These are phyloP conservation scores for Gephyroberyx darwinii DNA, from an alignment of 2,797 vertebrate species.

Conservation along the genomic window DNA sequence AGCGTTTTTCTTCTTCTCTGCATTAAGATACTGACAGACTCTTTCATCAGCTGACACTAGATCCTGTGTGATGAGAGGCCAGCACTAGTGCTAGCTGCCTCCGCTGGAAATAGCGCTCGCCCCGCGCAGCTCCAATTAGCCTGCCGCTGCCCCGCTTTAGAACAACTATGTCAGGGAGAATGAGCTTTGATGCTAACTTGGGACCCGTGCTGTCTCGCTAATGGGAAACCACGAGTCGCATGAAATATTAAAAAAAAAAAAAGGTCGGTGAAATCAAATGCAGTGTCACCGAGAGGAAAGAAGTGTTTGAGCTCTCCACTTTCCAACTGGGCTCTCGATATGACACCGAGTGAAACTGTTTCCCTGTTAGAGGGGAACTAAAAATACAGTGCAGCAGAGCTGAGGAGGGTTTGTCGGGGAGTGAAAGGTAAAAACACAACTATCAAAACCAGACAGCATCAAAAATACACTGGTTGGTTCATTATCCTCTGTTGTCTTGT, in stretches of 20 bases:
- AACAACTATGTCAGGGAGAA: slow-evolving; percentile 58
- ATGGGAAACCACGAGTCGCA: slow-evolving; percentile 30
- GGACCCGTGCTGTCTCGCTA: slow-evolving; percentile 34
- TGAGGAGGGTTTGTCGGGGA: too few relatives aligned
- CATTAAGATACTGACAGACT: slow-evolving; percentile 43
- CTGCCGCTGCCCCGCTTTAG: slow-evolving; percentile 45
- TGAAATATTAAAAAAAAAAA: slow-evolving; percentile 9
- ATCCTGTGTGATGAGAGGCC: slow-evolving; percentile 60
- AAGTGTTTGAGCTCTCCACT: background rate
- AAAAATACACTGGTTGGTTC: too few relatives aligned
- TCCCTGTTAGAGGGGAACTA: background rate
- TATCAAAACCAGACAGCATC: too few relatives aligned
- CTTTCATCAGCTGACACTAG: slow-evolving; percentile 64
- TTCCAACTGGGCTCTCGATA: background rate
- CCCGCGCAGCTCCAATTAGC: slow-evolving; percentile 67
- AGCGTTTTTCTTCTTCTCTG: slow-evolving; percentile 17
- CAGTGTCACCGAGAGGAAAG: background rate
- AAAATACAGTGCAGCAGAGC: too few relatives aligned
- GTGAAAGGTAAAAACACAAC: too few relatives aligned
- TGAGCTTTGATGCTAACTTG: slow-evolving; percentile 48
- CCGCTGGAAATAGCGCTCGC: slow-evolving; percentile 70
- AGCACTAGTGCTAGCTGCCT: slow-evolving; percentile 51
- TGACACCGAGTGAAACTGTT: background rate
- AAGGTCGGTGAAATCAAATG: slow-evolving; percentile 25
- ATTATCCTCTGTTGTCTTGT: too few relatives aligned